These are phyloP conservation scores for Hemicrepidius hirtus DNA, from an alignment of 2,888 invertebrate genomes.

Conservation along the genomic window DNA sequence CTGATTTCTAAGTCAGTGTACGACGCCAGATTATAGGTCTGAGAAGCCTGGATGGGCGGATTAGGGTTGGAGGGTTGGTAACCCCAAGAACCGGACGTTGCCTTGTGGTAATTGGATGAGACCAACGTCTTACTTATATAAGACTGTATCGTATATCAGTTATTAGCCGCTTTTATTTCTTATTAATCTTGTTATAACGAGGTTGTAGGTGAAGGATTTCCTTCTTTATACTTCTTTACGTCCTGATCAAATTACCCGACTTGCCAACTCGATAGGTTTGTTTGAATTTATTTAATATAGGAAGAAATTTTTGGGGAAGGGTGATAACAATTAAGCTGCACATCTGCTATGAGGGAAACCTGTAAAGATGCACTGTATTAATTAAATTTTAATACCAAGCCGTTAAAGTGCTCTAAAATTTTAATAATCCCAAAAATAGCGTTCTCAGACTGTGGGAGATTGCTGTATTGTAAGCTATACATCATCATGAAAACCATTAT, in stretches of 20 bases:
- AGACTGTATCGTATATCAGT: conserved; percentile 68
- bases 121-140: conserved; percentile 67
- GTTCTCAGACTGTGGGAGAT: conserved; percentile 44
- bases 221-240: conserved; percentile 29
- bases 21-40: conserved; percentile 64
- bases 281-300: conserved; percentile 18
- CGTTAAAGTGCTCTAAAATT: conserved; percentile 62
- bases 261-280: conserved; percentile 8
- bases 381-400: conserved; percentile 62
- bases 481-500: conserved; percentile 61
- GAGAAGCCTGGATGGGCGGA: conserved; percentile 63
- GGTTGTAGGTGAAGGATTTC: conserved; percentile 49
- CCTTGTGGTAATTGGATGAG: conserved; percentile 69
- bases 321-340: conserved; percentile 40
- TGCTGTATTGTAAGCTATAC: conserved; percentile 55
- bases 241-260: conserved; percentile 35
- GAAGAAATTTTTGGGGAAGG: conserved; percentile 14
- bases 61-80: conserved; percentile 66
- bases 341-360: conserved; percentile 47
- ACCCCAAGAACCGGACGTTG: conserved; percentile 66
- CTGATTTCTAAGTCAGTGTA: conserved; percentile 55
- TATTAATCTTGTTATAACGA: conserved; percentile 58
- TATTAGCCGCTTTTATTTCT: conserved; percentile 64
- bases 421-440: conserved; percentile 64
- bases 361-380: conserved; percentile 60